Conservation (phyloP, 2,888 invertebrate genomes). For the Ommatoiulus sabulosus region DNA sequence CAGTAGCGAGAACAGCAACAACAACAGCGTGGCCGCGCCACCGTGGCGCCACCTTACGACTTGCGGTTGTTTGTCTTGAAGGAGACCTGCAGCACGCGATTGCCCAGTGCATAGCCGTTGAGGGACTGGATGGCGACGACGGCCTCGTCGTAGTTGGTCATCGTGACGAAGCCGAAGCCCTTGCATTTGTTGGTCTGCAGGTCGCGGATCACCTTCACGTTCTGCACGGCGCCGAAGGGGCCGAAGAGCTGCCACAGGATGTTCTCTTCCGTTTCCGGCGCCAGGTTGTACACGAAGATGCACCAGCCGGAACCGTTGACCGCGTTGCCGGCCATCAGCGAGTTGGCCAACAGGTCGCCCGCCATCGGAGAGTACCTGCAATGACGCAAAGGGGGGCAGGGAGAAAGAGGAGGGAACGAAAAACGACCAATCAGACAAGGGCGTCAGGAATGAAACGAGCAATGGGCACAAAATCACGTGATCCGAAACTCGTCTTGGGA, state of each 20-base stretch:
- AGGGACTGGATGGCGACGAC: constrained; percentile 95
- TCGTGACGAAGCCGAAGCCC: constrained; percentile 98
- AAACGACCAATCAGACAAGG: neutral
- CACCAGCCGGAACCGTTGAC: constrained; percentile 87
- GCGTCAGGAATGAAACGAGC: neutral
- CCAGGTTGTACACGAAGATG: constrained; percentile 92
- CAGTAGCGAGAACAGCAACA: constrained; percentile 20
- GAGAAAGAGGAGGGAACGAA: neutral
- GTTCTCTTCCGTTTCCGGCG: constrained; percentile 91
- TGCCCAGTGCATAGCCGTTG: constrained; percentile 95
- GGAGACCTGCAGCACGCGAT: constrained; percentile 96
- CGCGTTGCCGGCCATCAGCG: constrained; percentile 86
- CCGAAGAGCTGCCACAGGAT: constrained; percentile 95
- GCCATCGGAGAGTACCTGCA: constrained; percentile 82
- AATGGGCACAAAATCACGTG: neutral
- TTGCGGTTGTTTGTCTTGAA: constrained; percentile 81
- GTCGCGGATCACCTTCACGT: constrained; percentile 96
- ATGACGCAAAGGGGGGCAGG: neutral
- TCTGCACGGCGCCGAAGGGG: constrained; percentile 96
- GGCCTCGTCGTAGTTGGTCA: constrained; percentile 98
- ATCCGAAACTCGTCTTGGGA: neutral
- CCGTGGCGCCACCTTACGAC: constrained; percentile 65
- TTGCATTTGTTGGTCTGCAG: constrained; percentile 97
- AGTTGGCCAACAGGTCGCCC: constrained; percentile 79
- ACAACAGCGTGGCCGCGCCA: constrained; percentile 15